Conservation (phyloP, 2,113 vertebrate species). For the Prunella fulvescens region DNA sequence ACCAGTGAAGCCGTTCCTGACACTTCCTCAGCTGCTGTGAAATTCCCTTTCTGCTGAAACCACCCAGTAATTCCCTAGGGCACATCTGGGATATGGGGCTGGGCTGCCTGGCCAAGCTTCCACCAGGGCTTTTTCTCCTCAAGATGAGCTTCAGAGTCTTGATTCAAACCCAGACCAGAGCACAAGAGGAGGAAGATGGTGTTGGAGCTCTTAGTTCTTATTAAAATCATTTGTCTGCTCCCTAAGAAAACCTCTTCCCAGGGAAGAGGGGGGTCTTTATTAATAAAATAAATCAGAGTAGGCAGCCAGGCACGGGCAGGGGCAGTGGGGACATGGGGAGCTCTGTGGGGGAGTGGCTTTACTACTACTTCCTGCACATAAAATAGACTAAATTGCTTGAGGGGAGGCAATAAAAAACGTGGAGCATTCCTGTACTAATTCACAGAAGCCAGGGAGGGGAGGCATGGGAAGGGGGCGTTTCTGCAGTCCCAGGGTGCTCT, state of each 20-base stretch:
- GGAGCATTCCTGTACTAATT: neutral
- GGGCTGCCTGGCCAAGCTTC: neutral
- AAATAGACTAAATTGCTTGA: neutral
- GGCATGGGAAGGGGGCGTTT: neutral
- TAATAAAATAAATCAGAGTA: slow-evolving; percentile 27
- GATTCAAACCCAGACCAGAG: neutral
- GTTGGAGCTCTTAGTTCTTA: neutral
- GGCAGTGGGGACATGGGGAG: neutral
- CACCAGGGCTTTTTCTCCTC: neutral
- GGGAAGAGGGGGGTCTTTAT: slow-evolving; percentile 21
- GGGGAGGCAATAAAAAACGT: neutral
- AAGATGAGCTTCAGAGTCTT: neutral
- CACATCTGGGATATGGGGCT: neutral
- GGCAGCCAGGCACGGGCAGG: neutral
- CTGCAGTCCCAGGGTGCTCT: neutral
- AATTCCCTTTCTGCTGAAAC: neutral
- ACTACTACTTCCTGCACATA: neutral
- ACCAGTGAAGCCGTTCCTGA: neutral
- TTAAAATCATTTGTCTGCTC: slow-evolving; percentile 37
- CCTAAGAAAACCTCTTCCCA: neutral
- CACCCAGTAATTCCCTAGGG: neutral
- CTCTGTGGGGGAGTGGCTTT: neutral
- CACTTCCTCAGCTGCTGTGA: neutral
- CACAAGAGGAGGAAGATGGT: neutral
- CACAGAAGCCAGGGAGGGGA: neutral